These are phyloP conservation scores for Oreochromis tanganicae DNA, from an alignment of 2,113 vertebrate genomes.

Conservation along the genomic window DNA sequence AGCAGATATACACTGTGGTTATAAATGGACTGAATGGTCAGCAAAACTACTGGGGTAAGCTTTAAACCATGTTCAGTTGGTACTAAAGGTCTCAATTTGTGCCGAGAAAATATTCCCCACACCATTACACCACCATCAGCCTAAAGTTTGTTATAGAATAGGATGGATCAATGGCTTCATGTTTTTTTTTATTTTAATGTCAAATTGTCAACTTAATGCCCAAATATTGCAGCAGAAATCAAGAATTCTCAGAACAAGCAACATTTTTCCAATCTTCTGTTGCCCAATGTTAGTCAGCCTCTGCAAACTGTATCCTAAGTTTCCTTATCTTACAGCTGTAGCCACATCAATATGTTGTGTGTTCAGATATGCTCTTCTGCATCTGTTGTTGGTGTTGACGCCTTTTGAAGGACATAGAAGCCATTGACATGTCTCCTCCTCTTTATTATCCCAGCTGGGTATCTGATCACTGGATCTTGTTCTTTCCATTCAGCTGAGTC, in stretches of 20 bases:
- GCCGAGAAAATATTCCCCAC: neutral
- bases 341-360: neutral
- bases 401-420: neutral
- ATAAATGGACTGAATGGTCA: neutral
- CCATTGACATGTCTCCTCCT: neutral
- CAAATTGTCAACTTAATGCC: neutral
- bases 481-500: neutral
- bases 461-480: neutral
- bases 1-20: neutral
- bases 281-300: neutral
- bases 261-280: neutral
- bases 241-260: neutral
- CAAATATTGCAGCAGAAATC: neutral
- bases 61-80: neutral
- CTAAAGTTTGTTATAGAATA: neutral
- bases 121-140: neutral
- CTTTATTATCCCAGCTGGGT: neutral
- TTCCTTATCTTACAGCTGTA: neutral
- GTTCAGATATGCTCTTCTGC: neutral
- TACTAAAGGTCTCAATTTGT: neutral
- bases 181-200: fast-evolving
- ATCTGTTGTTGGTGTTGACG: conserved; percentile 7
- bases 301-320: neutral
- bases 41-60: neutral
- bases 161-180: neutral